A percentile compares a stretch with the other conserved stretches of the same genome.
Conservation (phyloP, 2,113 vertebrate genomes). For the Aphelocoma coerulescens region DNA sequence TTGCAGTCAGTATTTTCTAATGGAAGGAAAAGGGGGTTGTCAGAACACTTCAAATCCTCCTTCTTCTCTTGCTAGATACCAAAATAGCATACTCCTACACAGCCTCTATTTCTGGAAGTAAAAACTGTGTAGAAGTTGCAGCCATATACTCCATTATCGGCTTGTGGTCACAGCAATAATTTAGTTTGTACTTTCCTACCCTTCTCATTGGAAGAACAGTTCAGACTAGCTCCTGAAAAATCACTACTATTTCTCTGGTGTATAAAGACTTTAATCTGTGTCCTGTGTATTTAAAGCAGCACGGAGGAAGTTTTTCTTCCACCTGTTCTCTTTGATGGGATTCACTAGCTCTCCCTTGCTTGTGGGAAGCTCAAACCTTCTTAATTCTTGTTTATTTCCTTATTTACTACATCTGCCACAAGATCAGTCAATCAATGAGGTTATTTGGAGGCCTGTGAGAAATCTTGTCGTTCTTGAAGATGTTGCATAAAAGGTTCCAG, state of each 20-base stretch:
- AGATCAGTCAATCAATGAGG: background rate
- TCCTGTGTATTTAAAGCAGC: background rate
- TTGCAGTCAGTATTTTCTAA: background rate
- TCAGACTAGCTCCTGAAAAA: background rate
- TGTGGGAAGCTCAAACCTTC: background rate
- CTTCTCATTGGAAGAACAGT: background rate
- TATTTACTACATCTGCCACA: background rate
- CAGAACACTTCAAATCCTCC: background rate
- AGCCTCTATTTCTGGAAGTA: background rate
- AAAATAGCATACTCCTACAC: background rate
- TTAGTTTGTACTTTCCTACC: background rate
- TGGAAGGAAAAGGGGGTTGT: background rate
- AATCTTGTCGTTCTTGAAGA: background rate
- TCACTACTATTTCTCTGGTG: accelerated
- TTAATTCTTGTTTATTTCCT: background rate
- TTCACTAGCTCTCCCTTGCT: background rate
- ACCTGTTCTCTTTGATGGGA: background rate
- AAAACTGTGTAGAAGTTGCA: background rate
- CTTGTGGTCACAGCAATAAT: background rate
- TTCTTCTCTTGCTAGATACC: background rate
- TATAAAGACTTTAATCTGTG: background rate
- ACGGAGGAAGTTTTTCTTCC: background rate
- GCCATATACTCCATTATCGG: background rate
- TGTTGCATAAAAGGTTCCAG: background rate
- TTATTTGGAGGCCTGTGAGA: background rate